Evolutionary conservation across 2,113 vertebrate genomes (phyloP).

Genomic region (Ctenomys sociabilis): DNA sequence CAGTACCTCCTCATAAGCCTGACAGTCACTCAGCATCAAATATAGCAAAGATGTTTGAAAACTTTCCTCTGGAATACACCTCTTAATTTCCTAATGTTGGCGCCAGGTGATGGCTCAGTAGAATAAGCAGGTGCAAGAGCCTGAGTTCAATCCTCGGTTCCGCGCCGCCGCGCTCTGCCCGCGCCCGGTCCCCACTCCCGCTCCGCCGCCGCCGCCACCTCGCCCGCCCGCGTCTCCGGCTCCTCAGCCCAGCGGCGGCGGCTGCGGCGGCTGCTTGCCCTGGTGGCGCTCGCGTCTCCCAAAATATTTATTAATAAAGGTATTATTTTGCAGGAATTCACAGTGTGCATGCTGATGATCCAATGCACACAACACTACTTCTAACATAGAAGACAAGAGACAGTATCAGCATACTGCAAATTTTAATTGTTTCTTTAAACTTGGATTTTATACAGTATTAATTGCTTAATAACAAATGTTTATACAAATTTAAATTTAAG

Average conservation of each 20-base stretch:
- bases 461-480: neutral
- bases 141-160: too few relatives aligned
- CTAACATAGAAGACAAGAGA: constrained; percentile 10
- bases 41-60: constrained; percentile 78
- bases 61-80: constrained; percentile 84
- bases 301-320: constrained; percentile 50
- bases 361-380: neutral
- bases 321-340: neutral
- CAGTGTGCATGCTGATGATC: neutral
- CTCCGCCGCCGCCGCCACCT: constrained; percentile 83
- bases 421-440: neutral
- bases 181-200: constrained; percentile 75
- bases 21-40: constrained; percentile 85
- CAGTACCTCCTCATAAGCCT: constrained; percentile 95
- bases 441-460: neutral
- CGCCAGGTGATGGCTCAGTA: too few relatives aligned
- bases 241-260: constrained; percentile 81
- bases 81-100: too few relatives aligned
- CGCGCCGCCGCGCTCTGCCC: too few relatives aligned
- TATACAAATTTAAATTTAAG: neutral
- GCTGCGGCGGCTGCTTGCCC: constrained; percentile 83
- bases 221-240: too few relatives aligned
- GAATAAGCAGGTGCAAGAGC: too few relatives aligned
- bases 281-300: constrained; percentile 83
- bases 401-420: neutral